Conservation (phyloP, 2,888 invertebrate genomes). For the Oxytorus armatus region DNA sequence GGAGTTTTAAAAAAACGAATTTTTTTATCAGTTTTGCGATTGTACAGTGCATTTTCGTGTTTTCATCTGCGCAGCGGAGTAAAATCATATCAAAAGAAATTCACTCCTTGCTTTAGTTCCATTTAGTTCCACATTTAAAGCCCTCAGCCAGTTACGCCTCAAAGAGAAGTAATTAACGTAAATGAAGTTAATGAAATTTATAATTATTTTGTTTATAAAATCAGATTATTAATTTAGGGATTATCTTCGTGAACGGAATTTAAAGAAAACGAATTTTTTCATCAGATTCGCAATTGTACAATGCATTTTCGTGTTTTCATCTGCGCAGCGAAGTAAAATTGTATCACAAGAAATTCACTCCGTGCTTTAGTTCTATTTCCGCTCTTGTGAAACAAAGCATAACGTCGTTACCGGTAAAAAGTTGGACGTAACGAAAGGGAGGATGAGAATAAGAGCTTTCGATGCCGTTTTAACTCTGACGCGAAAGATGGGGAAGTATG, state of each 20-base stretch:
- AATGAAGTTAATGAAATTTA: no score
- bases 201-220: no score
- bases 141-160: no score
- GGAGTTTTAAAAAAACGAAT: no score
- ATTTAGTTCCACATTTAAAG: no score
- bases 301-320: neutral
- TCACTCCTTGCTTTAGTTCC: no score
- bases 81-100: no score
- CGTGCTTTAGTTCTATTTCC: slow-evolving; percentile 39
- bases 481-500: neutral
- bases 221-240: no score
- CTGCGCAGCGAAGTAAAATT: neutral
- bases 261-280: neutral
- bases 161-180: no score
- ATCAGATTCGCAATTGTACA: neutral
- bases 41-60: no score
- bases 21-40: no score
- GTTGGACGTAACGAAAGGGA: slow-evolving; percentile 3
- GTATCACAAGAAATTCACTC: slow-evolving; percentile 20
- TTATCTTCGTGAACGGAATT: neutral
- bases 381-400: slow-evolving; percentile 29
- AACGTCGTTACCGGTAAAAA: slow-evolving; percentile 22
- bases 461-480: neutral
- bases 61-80: no score
- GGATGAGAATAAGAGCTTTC: neutral